Evolutionary conservation across 2,888 invertebrate genomes (phyloP), one percentile per base, ranked within the genome.

Genomic region (Serripes groenlandicus): DNA sequence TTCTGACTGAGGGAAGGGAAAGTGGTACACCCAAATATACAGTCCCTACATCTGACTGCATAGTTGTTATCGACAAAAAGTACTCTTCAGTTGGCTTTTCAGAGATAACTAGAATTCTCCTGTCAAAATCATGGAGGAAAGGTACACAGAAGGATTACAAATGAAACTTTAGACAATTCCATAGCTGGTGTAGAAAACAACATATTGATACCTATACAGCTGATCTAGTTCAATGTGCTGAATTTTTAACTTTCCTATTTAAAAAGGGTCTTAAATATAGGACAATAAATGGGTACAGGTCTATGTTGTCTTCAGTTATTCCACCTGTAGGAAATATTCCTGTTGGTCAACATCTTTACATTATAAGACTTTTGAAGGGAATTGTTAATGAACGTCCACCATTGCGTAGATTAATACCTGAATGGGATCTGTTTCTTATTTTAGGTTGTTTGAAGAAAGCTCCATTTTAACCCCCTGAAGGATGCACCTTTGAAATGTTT

Each of bases 201-300:
- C 21, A 76, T 15, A 76, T 69, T 71, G 77, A 80, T 81, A 66
- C 79, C 26, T 52, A 54, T 83, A n/a, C 56, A 30, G 76, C 78
- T 32, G 37, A 78, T 81, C 58, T 85, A 52, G 52, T 15, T 21
- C 58, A n/a, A n/a, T n/a, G n/a, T n/a, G n/a, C n/a, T 74, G 68
- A 76, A n/a, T n/a, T 26, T 76, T 79, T 76, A 37, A 34, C n/a
- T 34, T 23, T 71, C 60, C 66, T 23, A 58, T 18, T 52, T 52
- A 1, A 71, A 52, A 52, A 34, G n/a, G n/a, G n/a, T n/a, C n/a
- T n/a, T n/a, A n/a, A n/a, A n/a, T n/a, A n/a, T n/a, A n/a, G n/a
- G n/a, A n/a, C n/a, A n/a, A n/a, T n/a, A n/a, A n/a, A 42, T 64
- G 77, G 77, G 2, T 77, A 77, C 62, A 77, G 77, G 54, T 77